Evolutionary conservation across 1,140 invertebrate genomes (phyloP), one percentile per base, ranked within the genome.

Genomic region (Drosophila eugracilis): DNA sequence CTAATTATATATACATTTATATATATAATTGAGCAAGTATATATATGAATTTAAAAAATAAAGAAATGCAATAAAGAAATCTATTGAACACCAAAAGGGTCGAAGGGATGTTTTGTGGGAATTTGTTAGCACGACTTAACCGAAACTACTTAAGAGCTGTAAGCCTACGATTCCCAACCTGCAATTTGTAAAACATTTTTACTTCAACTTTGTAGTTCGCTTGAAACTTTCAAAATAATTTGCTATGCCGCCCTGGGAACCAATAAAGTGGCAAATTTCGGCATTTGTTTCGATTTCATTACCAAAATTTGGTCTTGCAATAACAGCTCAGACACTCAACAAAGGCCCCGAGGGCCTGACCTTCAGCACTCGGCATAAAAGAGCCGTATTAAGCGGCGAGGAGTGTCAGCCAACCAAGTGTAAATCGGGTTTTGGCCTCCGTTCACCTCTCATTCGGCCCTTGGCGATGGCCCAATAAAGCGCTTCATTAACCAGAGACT

Each of bases 51-150:
- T 66, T 39, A 47, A 66, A 71, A 32, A 42, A 50, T 62, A 76
- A 73, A 42, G 60, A 81, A 85, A 77, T 85, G 77, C 80, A 85
- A 85, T 85, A 85, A 85, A 85, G 62, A 86, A 85, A 58, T 80
- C 80, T 85, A 85, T 77, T 86, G 80, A 85, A 85, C 80, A 85
- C 80, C 80, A 85, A 80, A n/a, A n/a, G n/a, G n/a, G n/a, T n/a
- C n/a, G n/a, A n/a, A n/a, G n/a, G n/a, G n/a, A n/a, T n/a, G n/a
- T n/a, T n/a, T n/a, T n/a, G n/a, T n/a, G n/a, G n/a, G n/a, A n/a
- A n/a, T n/a, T n/a, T n/a, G n/a, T n/a, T n/a, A n/a, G n/a, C n/a
- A n/a, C 26, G 26, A 26, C 5, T 26, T 26, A 32, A 32, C 3
- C 10, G 10, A 32, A 12, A 12, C 1, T 3, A 32, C 4, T 32